These are phyloP conservation scores for Euproctis similis DNA, from an alignment of 2,888 invertebrate species.

Conservation along the genomic window DNA sequence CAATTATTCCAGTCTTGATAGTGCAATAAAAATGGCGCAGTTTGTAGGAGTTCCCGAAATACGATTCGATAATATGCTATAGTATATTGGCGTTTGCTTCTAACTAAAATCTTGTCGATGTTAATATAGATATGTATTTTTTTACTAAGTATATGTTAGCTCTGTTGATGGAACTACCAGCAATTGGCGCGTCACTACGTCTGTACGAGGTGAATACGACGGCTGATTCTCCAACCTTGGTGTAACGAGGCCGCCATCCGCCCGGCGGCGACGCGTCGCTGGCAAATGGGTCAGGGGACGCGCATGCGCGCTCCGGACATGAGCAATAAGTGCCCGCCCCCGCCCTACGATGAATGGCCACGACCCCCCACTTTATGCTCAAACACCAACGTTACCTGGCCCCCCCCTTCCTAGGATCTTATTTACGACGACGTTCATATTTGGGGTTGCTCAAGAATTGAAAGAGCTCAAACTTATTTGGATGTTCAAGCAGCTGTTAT, in stretches of 20 bases:
- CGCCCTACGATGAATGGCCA: slow-evolving; percentile 60
- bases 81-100: no score
- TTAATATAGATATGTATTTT: no score
- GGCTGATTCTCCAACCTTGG: slow-evolving; percentile 68
- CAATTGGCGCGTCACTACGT: slow-evolving; percentile 57
- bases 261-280: slow-evolving; percentile 35
- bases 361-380: slow-evolving; percentile 43
- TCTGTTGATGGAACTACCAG: slow-evolving; percentile 33
- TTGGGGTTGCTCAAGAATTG: slow-evolving; percentile 27
- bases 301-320: slow-evolving; percentile 68
- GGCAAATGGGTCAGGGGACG: slow-evolving; percentile 67
- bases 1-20: no score
- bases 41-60: no score
- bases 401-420: slow-evolving; percentile 47
- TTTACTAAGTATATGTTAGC: no score
- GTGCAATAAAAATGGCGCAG: no score
- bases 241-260: slow-evolving; percentile 58
- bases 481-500: slow-evolving; percentile 54
- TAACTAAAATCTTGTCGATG: no score
- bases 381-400: slow-evolving; percentile 38
- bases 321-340: slow-evolving; percentile 69
- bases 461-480: slow-evolving; percentile 38
- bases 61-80: no score
- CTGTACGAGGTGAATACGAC: slow-evolving; percentile 52
- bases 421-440: slow-evolving; percentile 28